Percentiles rank a stretch among this genome's conserved stretches.
These are phyloP conservation scores for Dinocampus coccinellae DNA, from an alignment of 2,888 invertebrate species.

Conservation along the genomic window DNA sequence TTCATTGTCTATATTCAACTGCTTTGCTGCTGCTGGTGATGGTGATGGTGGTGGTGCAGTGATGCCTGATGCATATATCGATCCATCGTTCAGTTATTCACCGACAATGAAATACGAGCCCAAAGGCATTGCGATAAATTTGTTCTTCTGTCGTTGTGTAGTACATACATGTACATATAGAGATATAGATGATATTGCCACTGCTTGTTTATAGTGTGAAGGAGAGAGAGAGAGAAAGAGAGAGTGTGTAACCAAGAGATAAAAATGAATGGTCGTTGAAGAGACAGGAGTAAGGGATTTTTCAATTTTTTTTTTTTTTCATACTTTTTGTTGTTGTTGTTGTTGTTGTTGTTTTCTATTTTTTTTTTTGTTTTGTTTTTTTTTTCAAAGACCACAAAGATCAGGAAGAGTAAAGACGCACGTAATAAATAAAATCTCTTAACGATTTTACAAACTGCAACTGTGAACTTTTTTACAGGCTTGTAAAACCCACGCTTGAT, in stretches of 20 bases:
- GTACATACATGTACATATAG: background rate
- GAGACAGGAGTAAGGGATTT: background rate
- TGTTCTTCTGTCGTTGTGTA: conserved; percentile 21
- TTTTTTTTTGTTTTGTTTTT: background rate
- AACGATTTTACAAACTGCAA: conserved; percentile 43
- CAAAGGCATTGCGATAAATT: conserved; percentile 40
- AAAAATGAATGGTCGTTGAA: background rate
- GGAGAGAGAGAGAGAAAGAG: background rate
- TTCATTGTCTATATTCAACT: conserved; percentile 16
- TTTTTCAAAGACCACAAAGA: background rate
- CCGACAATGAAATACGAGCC: conserved; percentile 45
- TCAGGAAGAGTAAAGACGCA: conserved; percentile 21
- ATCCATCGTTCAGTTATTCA: conserved; percentile 43
- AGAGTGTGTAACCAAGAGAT: no score
- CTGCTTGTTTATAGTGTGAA: conserved; percentile 8
- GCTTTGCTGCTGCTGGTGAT: no score
- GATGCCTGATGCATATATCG: conserved; percentile 34
- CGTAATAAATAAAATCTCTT: conserved; percentile 39
- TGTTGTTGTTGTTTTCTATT: no score
- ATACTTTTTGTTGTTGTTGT: no score
- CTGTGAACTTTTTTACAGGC: conserved; percentile 31
- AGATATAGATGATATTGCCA: conserved; percentile 6
- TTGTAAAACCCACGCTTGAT: conserved; percentile 33
- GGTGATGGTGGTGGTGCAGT: no score
- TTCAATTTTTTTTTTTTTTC: background rate